Base-by-base conservation (phyloP, 1,140 invertebrate genomes). In the Sweltsa coloradensis region DNA sequence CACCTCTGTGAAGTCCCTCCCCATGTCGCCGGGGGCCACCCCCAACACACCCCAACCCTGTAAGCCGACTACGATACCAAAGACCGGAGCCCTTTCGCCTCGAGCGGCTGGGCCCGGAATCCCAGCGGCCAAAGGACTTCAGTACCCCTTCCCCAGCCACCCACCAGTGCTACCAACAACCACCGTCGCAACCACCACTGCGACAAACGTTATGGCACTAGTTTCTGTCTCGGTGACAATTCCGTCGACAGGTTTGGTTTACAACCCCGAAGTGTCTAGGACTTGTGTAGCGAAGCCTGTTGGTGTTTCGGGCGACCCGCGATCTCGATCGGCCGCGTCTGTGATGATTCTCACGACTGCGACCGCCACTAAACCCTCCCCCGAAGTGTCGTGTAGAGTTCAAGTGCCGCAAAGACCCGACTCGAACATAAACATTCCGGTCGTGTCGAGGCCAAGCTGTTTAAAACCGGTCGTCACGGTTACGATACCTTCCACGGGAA, bases 71-170 rank as follows among this genome's bases (percentile, higher is more conserved):
- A 51, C 34, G 40, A 51, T 24, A 50, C 43, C 43, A 24, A n/a
- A n/a, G n/a, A n/a, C n/a, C n/a, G n/a, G 54, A 23, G 42, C 58
- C 26, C 24, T 27, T 25, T 34, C 39, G 5, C 53, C 36, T 42
- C 55, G 19, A 41, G 53, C 16, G 50, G 41, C 31, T 22, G 2
- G 27, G 16, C 18, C 23, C n/a, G 2, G 2, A 14, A 2, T 36
- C 19, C 23, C 47, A 6, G 26, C 49, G 57, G 39, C 54, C 27
- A 81, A 83, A 56, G 77, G 81, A 21, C 61, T 86, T 24, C 83
- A 87, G 57, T 87, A 87, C 67, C 84, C 85, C 19, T 87, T 87
- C 68, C 83, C 83, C 57, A 79, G 76, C 63, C 79, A 81, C 69
- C 81, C 80, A 56, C 76, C 78, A 50, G 65, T 74, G 50, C 66